Evolutionary conservation across 2,113 vertebrate genomes (phyloP).

Genomic region (Taxidea taxus): DNA sequence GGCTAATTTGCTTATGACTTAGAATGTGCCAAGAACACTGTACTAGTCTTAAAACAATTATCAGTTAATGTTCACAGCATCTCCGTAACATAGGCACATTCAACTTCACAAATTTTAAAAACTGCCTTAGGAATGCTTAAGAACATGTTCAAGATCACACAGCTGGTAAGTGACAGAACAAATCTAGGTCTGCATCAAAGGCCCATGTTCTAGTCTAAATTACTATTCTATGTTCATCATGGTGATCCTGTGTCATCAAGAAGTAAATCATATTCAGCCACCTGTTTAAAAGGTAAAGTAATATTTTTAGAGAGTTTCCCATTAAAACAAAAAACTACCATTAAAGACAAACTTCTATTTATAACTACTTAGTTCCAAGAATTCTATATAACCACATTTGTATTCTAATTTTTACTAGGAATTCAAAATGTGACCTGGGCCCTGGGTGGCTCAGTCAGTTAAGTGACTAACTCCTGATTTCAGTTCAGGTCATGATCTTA

Average conservation of each 20-base stretch:
- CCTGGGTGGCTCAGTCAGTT: neutral
- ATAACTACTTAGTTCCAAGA: neutral
- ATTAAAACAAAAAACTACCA: neutral
- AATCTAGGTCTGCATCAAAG: neutral
- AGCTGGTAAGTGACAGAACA: neutral
- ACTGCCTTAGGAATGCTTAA: neutral
- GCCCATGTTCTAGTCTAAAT: neutral
- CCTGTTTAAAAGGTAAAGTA: neutral
- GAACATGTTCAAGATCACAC: neutral
- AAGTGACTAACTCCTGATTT: neutral
- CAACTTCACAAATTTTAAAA: neutral
- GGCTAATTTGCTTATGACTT: neutral
- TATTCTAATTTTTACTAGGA: neutral
- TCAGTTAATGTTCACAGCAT: neutral
- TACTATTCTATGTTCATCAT: neutral
- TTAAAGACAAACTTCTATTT: neutral
- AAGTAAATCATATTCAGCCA: neutral
- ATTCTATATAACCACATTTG: neutral
- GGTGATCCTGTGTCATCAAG: neutral
- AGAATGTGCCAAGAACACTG: neutral
- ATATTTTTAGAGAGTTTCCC: neutral
- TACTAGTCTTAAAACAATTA: neutral
- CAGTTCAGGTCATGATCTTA: neutral
- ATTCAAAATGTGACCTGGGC: neutral
- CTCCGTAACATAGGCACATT: neutral